These are phyloP conservation scores for Panulirus ornatus DNA, from an alignment of 1,140 invertebrate genomes.

Conservation along the genomic window DNA sequence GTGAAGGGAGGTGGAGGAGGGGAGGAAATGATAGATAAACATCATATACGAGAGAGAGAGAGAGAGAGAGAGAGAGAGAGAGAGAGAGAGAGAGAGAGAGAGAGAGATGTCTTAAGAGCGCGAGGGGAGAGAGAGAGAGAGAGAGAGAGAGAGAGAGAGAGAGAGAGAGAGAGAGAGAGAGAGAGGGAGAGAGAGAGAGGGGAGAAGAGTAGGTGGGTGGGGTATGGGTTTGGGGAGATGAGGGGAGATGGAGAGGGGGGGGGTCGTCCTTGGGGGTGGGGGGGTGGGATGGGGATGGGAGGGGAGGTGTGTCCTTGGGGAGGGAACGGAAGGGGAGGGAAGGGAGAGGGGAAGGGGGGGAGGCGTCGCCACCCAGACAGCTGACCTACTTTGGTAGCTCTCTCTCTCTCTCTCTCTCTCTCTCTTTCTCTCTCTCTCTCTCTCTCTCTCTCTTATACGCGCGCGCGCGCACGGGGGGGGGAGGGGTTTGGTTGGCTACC, in stretches of 20 bases:
- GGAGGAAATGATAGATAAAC: not conserved
- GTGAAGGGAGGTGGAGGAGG: not conserved
- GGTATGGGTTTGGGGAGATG: too few species aligned
- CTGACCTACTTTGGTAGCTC: too few species aligned
- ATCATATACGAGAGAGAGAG: not conserved
- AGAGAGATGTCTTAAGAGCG: not conserved
- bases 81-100: not conserved
- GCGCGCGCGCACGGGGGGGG: too few species aligned
- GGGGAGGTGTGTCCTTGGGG: not conserved
- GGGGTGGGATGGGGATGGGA: too few species aligned
- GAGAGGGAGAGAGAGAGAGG: not conserved
- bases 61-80: not conserved
- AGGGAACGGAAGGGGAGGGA: not conserved
- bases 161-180: conserved; percentile 8
- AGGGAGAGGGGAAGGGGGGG: conserved; percentile 28
- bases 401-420: too few species aligned
- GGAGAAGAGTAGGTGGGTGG: not conserved
- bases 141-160: not conserved
- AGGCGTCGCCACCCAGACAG: not conserved
- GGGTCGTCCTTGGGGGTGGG: not conserved
- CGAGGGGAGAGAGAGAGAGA: not conserved
- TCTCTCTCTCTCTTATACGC: too few species aligned
- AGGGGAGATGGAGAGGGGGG: not conserved
- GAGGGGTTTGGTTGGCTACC: too few species aligned
- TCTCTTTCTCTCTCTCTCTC: too few species aligned